These are phyloP conservation scores for Ctenochaetus hawaiiensis DNA, from an alignment of 2,797 vertebrate species.

Conservation along the genomic window DNA sequence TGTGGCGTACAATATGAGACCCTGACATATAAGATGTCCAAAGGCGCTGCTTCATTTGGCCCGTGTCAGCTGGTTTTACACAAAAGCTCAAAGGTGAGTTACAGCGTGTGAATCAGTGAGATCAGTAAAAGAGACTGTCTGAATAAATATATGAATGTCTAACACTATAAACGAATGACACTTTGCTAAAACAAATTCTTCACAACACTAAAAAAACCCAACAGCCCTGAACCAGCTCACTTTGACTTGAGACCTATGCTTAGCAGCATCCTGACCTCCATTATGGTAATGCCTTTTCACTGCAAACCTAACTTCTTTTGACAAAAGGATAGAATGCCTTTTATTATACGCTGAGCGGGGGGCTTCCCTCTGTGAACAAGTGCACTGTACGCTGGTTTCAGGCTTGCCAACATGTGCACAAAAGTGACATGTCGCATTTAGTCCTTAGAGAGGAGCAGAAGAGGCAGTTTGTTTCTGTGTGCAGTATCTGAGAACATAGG, in stretches of 20 bases:
- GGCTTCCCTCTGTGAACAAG: constrained; percentile 63
- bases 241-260: constrained; percentile 56
- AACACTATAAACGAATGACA: constrained; percentile 15
- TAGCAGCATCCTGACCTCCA: constrained; percentile 53
- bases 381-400: constrained; percentile 55
- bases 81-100: constrained; percentile 36
- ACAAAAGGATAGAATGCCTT: constrained; percentile 77
- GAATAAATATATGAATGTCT: constrained; percentile 18
- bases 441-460: constrained; percentile 38
- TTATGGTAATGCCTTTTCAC: constrained; percentile 60
- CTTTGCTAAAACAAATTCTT: constrained; percentile 27
- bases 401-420: constrained; percentile 53
- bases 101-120: constrained; percentile 22
- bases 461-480: constrained; percentile 50
- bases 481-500: constrained; percentile 46
- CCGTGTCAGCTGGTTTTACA: constrained; percentile 40
- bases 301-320: constrained; percentile 66
- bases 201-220: constrained; percentile 23
- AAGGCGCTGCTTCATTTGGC: constrained; percentile 32
- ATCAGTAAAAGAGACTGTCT: constrained; percentile 13
- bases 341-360: constrained; percentile 47
- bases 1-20: constrained; percentile 40
- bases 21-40: constrained; percentile 38
- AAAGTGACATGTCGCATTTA: constrained; percentile 76
- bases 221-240: constrained; percentile 17